phyloP scores from a whole-genome alignment of 1,140 invertebrate species.

The Heliconius hermathena region DNA sequence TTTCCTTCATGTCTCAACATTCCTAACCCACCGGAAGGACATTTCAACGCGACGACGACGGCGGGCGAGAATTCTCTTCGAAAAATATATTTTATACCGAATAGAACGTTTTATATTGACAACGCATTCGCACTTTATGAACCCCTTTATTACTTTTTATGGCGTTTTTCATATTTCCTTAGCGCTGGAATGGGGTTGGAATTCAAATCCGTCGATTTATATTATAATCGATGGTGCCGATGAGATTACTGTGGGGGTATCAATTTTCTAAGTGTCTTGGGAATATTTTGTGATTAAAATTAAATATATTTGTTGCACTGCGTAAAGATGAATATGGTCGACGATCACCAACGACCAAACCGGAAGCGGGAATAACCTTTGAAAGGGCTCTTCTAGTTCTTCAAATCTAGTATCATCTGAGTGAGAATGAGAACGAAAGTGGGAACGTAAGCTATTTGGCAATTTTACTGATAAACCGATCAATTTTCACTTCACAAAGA shows the following conservation, averaged over 20 bases:
- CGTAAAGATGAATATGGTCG: too few species aligned
- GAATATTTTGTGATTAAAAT: conserved; percentile 31
- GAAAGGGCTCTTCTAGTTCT: too few species aligned
- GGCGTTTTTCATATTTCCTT: conserved; percentile 67
- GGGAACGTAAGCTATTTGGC: too few species aligned
- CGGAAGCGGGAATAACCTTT: too few species aligned
- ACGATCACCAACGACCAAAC: too few species aligned
- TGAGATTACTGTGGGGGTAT: conserved; percentile 47
- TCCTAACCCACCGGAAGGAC: conserved; percentile 43
- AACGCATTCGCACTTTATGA: conserved; percentile 67
- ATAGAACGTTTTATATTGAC: conserved; percentile 68
- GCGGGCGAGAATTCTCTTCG: conserved; percentile 57
- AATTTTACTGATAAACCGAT: too few species aligned
- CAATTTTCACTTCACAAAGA: too few species aligned
- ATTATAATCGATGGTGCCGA: conserved; percentile 70
- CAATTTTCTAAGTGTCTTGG: conserved; percentile 42
- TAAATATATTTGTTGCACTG: neutral
- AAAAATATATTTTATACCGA: conserved; percentile 62
- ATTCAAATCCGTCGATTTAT: conserved; percentile 73
- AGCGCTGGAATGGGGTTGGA: conserved; percentile 48
- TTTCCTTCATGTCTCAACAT: conserved; percentile 24
- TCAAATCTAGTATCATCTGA: too few species aligned
- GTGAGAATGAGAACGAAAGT: too few species aligned
- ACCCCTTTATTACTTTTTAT: conserved; percentile 73
- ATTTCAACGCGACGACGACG: conserved; percentile 60